Conservation (phyloP, 2,113 vertebrate genomes). For the Trogon surrucura region DNA sequence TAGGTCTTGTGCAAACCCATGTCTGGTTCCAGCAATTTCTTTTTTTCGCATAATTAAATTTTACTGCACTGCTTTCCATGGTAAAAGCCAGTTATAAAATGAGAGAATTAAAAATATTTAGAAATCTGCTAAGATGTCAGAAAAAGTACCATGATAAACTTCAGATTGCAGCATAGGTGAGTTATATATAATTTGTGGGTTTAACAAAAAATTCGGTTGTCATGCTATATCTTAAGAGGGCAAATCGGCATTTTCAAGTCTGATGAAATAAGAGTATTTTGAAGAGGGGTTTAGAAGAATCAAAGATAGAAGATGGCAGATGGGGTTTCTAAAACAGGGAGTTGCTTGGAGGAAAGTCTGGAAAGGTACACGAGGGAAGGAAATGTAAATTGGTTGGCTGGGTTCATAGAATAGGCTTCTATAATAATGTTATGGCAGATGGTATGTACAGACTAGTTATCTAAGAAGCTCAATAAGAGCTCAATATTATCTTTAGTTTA, state of each 20-base stretch:
- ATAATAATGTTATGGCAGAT: background rate
- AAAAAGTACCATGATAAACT: background rate
- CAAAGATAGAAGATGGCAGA: background rate
- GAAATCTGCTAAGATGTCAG: background rate
- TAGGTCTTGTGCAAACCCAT: background rate
- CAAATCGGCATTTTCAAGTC: background rate
- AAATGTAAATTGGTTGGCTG: background rate
- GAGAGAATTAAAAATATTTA: background rate
- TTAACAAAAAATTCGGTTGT: background rate
- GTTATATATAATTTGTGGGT: background rate
- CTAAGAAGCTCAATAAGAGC: background rate
- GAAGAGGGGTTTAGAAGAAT: background rate
- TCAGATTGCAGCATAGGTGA: background rate
- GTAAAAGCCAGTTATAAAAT: background rate
- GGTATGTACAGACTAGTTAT: background rate
- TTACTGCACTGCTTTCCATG: background rate
- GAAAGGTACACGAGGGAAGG: background rate
- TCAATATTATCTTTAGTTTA: background rate
- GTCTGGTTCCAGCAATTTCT: background rate
- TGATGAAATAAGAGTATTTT: background rate
- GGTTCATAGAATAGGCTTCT: background rate
- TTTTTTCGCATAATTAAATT: background rate
- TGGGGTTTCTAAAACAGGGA: background rate
- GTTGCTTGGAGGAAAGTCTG: background rate
- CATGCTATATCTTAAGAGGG: background rate